These are phyloP conservation scores for Premnoplex brunnescens DNA, from an alignment of 2,797 vertebrate species.

Conservation along the genomic window DNA sequence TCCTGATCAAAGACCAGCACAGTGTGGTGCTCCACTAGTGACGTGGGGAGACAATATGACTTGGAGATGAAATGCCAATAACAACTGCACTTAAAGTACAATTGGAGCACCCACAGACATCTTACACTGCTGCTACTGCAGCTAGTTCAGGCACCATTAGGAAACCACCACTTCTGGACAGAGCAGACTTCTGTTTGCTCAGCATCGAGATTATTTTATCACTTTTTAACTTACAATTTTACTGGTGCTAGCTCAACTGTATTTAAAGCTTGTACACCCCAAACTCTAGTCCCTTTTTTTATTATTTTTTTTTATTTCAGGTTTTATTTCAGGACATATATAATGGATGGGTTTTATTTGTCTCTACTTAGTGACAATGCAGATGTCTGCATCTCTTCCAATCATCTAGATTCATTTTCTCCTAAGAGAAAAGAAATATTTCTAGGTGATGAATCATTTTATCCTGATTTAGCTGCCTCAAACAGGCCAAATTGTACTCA, in stretches of 20 bases:
- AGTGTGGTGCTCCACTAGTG: neutral
- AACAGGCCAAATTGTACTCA: neutral
- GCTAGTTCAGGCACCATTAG: neutral
- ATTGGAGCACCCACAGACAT: neutral
- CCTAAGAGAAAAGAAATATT: neutral
- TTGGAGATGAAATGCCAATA: neutral
- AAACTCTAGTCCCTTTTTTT: neutral
- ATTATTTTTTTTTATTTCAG: neutral
- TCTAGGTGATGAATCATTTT: neutral
- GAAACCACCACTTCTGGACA: neutral
- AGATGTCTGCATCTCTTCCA: constrained; percentile 9
- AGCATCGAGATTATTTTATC: neutral
- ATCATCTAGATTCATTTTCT: neutral
- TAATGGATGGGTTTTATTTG: neutral
- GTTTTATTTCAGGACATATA: neutral
- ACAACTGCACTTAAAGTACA: neutral
- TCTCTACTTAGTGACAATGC: neutral
- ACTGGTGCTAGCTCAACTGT: neutral
- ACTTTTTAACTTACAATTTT: neutral
- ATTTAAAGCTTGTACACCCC: neutral
- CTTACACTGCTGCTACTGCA: neutral
- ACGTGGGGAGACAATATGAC: rapidly evolving
- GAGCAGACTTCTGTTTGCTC: neutral
- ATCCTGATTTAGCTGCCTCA: neutral
- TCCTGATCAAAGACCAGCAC: neutral